Conservation (phyloP, 2,113 vertebrate genomes). For the Onychostruthus taczanowskii region DNA sequence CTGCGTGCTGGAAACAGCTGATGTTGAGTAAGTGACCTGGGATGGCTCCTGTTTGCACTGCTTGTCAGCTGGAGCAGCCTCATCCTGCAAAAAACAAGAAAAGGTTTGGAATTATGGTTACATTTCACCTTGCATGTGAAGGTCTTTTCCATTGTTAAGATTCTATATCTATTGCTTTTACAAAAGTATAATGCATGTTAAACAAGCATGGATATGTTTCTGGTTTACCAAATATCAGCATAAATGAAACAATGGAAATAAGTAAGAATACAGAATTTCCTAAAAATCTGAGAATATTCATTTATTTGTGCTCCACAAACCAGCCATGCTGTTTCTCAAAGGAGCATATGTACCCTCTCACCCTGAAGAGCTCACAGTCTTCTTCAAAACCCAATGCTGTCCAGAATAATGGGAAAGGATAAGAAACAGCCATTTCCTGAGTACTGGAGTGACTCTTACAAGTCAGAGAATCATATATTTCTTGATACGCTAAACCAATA, state of each 20-base stretch:
- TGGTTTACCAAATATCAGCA: background rate
- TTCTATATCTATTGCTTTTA: background rate
- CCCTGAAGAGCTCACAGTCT: background rate
- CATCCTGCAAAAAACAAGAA: constrained; percentile 73
- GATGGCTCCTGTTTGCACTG: constrained; percentile 78
- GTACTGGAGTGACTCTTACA: background rate
- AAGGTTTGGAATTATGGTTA: background rate
- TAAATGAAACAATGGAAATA: background rate
- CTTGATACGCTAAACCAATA: background rate
- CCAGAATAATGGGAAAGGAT: background rate
- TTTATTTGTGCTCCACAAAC: background rate
- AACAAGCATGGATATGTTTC: background rate
- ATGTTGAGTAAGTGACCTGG: constrained; percentile 77
- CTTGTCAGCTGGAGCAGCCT: constrained; percentile 76
- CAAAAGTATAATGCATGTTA: background rate
- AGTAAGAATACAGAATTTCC: background rate
- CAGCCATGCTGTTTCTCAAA: background rate
- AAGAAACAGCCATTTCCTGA: background rate
- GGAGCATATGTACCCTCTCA: background rate
- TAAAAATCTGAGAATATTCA: background rate
- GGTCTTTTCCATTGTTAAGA: background rate
- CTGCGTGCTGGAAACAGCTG: constrained; percentile 80
- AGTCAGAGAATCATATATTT: background rate
- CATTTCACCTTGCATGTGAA: background rate
- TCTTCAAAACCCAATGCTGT: background rate